Conservation (phyloP, 2,113 vertebrate species). For the Crypturellus undulatus region DNA sequence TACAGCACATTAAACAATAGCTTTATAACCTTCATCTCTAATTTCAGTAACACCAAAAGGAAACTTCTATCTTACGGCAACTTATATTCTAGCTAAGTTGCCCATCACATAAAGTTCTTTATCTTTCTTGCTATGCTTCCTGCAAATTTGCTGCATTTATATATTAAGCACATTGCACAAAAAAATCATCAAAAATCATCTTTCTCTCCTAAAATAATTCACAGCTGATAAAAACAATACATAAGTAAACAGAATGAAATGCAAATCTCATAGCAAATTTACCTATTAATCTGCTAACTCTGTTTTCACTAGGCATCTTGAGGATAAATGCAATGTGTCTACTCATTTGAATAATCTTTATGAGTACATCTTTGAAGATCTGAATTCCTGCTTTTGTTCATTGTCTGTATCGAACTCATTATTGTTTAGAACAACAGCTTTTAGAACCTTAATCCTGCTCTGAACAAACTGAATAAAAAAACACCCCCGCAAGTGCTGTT, state of each 20-base stretch:
- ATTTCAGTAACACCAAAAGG: constrained; percentile 1
- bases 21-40: background rate
- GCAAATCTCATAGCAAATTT: background rate
- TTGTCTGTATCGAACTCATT: background rate
- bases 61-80: background rate
- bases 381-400: background rate
- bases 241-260: background rate
- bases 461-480: constrained; percentile 9
- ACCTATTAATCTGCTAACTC: background rate
- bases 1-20: constrained; percentile 22
- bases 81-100: constrained; percentile 19
- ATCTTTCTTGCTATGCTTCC: background rate
- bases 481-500: background rate
- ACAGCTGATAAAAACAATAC: background rate
- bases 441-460: background rate
- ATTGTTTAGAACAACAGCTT: background rate
- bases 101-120: background rate
- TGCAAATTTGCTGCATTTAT: background rate
- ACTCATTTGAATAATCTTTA: background rate
- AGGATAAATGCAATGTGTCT: background rate
- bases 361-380: background rate
- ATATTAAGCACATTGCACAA: background rate
- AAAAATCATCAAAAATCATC: background rate
- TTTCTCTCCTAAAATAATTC: background rate
- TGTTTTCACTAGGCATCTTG: background rate